Evolutionary conservation across 2,797 vertebrate genomes (phyloP).

Genomic region (Diceros bicornis): DNA sequence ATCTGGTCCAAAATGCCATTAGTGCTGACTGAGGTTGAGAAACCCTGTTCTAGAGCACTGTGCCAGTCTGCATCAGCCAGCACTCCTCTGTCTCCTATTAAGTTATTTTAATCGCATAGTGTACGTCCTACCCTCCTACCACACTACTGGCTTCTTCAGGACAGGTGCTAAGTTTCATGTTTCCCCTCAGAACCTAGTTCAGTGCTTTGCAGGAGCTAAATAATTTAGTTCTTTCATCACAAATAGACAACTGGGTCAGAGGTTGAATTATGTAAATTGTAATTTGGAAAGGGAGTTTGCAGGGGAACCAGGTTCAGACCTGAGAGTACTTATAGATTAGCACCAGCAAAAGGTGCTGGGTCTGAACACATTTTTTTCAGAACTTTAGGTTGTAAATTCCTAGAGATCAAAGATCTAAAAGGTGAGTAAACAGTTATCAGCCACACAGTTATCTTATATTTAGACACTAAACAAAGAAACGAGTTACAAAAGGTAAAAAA

Average conservation of each 20-base stretch:
- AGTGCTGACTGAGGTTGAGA: neutral
- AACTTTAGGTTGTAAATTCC: constrained; percentile 6
- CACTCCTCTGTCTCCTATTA: neutral
- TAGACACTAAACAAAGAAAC: constrained; percentile 45
- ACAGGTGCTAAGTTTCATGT: neutral
- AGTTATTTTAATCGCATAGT: neutral
- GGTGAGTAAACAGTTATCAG: neutral
- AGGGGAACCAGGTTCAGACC: constrained; percentile 5
- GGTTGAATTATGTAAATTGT: constrained; percentile 78
- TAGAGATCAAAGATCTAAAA: constrained; percentile 50
- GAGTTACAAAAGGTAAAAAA: constrained; percentile 35
- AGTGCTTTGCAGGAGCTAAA: constrained; percentile 66
- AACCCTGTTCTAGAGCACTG: neutral
- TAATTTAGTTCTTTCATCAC: constrained; percentile 79
- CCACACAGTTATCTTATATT: neutral
- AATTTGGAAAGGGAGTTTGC: constrained; percentile 53
- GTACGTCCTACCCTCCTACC: neutral
- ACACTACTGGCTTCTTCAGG: neutral
- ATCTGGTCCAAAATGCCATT: neutral
- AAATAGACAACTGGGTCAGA: constrained; percentile 65
- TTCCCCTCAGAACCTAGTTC: constrained; percentile 45
- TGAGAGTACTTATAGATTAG: neutral
- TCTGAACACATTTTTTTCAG: neutral
- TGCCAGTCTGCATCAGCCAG: neutral
- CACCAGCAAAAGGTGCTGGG: neutral